phyloP scores from a whole-genome alignment of 2,888 invertebrate genomes.

The Drosophila putrida region DNA sequence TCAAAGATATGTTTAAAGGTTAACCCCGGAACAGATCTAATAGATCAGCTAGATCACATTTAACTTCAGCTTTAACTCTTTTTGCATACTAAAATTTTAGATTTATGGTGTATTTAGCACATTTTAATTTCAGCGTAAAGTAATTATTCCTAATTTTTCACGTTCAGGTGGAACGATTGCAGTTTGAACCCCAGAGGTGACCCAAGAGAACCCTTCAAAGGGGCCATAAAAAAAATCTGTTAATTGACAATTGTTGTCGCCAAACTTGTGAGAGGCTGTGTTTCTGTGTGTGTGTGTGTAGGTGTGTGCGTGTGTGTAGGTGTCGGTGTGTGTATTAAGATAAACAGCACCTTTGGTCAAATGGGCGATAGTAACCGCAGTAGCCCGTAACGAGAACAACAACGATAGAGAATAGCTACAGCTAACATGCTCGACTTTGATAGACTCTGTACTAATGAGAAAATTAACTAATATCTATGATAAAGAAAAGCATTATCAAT shows the following conservation, averaged over 20 bases:
- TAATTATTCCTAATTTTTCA: neutral
- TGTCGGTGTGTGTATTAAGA: slow-evolving; percentile 8
- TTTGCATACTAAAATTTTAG: neutral
- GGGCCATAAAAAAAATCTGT: slow-evolving; percentile 8
- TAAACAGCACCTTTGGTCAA: slow-evolving; percentile 49
- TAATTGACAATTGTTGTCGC: slow-evolving; percentile 30
- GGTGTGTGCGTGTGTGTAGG: neutral
- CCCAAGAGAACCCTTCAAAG: neutral
- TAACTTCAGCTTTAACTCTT: slow-evolving; percentile 3
- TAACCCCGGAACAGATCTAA: neutral
- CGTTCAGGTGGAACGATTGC: neutral
- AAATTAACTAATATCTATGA: too few species aligned
- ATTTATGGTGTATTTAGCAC: neutral
- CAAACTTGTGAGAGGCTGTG: too few species aligned
- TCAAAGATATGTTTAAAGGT: neutral
- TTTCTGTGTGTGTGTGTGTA: neutral
- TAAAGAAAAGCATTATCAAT: too few species aligned
- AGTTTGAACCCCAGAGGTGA: slow-evolving; percentile 13
- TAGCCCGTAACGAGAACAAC: slow-evolving; percentile 40
- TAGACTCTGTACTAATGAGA: too few species aligned
- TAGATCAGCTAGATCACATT: neutral
- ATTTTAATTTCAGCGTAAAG: slow-evolving; percentile 2
- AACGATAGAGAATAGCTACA: neutral
- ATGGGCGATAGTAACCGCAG: slow-evolving; percentile 29
- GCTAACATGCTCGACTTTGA: too few species aligned